Conservation (phyloP, 2,888 invertebrate species). For the Lamproptera curius region DNA sequence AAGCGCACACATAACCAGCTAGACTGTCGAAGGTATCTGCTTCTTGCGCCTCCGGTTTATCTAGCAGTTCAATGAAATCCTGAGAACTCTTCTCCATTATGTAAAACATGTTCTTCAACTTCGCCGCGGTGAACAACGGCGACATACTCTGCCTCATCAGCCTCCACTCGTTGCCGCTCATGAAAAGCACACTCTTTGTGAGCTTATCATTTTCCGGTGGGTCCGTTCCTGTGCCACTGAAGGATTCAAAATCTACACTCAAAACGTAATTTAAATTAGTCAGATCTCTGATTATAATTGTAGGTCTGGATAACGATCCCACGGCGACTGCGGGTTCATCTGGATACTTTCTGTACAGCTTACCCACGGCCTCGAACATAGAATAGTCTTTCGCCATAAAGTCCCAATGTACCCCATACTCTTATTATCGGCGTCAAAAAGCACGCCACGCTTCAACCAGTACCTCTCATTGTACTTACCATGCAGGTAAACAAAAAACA, state of each 20-base stretch:
- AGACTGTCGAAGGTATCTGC: conserved; percentile 33
- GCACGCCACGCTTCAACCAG: neutral
- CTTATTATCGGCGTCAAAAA: neutral
- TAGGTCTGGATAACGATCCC: conserved; percentile 32
- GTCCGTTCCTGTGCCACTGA: conserved; percentile 31
- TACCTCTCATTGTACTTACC: neutral
- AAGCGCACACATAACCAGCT: conserved; percentile 41
- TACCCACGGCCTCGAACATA: neutral
- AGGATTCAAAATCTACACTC: conserved; percentile 32
- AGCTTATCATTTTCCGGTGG: conserved; percentile 26
- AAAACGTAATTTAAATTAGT: conserved; percentile 35
- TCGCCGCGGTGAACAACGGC: conserved; percentile 44
- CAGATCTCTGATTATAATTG: conserved; percentile 31
- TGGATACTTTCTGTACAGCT: conserved; percentile 19
- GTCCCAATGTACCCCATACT: neutral
- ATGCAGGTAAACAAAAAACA: neutral
- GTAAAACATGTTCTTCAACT: conserved; percentile 45
- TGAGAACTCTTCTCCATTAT: conserved; percentile 35
- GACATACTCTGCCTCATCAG: conserved; percentile 40
- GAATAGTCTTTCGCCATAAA: neutral
- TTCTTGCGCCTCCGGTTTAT: conserved; percentile 33
- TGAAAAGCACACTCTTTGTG: conserved; percentile 31
- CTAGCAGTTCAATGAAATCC: conserved; percentile 44
- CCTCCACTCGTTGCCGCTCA: conserved; percentile 37
- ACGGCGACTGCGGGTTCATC: conserved; percentile 45